phyloP scores from a whole-genome alignment of 2,888 invertebrate genomes.

The Anarsia innoxiella region DNA sequence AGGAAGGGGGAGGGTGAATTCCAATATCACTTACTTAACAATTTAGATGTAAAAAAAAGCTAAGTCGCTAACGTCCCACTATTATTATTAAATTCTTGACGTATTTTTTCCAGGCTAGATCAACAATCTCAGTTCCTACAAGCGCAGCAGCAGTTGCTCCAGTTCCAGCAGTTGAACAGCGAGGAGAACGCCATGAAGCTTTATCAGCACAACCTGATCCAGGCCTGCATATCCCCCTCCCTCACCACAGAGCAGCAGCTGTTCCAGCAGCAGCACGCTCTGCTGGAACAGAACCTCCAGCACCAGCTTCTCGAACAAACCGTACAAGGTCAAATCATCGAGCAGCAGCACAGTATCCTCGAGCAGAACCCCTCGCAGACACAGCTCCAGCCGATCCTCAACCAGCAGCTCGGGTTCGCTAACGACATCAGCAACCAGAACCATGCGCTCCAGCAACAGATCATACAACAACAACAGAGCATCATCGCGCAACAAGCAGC shows the following conservation, averaged over 20 bases:
- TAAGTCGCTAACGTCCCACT: neutral
- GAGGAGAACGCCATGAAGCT: slow-evolving; percentile 74
- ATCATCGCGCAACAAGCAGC: slow-evolving; percentile 65
- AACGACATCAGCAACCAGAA: slow-evolving; percentile 62
- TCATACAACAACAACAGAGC: slow-evolving; percentile 66
- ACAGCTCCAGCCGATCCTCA: slow-evolving; percentile 46
- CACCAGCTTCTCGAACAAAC: slow-evolving; percentile 64
- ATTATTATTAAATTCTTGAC: neutral
- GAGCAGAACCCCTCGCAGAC: slow-evolving; percentile 43
- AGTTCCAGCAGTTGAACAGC: slow-evolving; percentile 69
- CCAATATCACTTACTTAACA: too few species aligned
- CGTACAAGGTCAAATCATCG: slow-evolving; percentile 55
- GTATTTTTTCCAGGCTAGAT: slow-evolving; percentile 59
- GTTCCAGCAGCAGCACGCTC: slow-evolving; percentile 46
- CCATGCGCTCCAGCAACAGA: slow-evolving; percentile 72
- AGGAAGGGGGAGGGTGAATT: too few species aligned
- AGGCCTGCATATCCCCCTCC: slow-evolving; percentile 60
- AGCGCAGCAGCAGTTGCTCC: slow-evolving; percentile 64
- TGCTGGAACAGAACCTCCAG: slow-evolving; percentile 54
- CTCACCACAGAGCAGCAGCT: slow-evolving; percentile 43
- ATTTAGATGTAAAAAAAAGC: neutral
- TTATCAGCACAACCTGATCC: slow-evolving; percentile 75
- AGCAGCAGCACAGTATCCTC: slow-evolving; percentile 42
- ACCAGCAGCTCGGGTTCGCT: slow-evolving; percentile 44
- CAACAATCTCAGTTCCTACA: slow-evolving; percentile 63